A percentile compares a stretch with the other conserved stretches of the same genome.
These are phyloP conservation scores for Morinoia aosen DNA, from an alignment of 2,888 invertebrate species.

Conservation along the genomic window DNA sequence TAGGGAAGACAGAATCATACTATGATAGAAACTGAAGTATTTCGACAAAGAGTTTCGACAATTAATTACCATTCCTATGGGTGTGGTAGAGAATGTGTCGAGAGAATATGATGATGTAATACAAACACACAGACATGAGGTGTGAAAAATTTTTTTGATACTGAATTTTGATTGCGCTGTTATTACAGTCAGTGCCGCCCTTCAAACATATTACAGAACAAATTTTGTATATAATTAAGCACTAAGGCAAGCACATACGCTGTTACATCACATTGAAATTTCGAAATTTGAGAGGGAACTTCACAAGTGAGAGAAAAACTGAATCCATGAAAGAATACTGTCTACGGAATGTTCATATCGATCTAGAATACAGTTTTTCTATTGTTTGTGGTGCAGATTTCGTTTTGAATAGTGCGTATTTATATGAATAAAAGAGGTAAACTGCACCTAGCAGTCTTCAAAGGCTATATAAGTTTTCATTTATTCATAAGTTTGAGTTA, in stretches of 20 bases:
- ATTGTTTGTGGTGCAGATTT: no score
- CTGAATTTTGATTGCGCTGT: no score
- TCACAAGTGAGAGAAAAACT: background rate
- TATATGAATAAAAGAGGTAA: background rate
- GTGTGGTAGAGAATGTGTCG: background rate
- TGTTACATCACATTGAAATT: background rate
- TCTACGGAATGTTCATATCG: background rate
- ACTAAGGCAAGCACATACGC: background rate
- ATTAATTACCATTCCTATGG: background rate
- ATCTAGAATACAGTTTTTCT: background rate
- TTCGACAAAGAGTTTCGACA: background rate
- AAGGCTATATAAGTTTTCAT: no score
- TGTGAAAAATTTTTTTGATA: no score
- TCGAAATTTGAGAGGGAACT: background rate
- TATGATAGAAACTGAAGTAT: background rate
- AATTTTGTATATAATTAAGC: background rate
- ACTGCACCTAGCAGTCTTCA: background rate
- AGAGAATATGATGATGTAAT: background rate
- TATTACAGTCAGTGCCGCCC: background rate
- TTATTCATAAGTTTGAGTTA: no score
- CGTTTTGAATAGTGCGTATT: no score
- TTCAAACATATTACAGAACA: background rate
- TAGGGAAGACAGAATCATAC: background rate
- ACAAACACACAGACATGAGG: background rate
- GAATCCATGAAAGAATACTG: background rate